Conservation (phyloP, 2,888 invertebrate genomes). For the Ophion ventricosus region DNA sequence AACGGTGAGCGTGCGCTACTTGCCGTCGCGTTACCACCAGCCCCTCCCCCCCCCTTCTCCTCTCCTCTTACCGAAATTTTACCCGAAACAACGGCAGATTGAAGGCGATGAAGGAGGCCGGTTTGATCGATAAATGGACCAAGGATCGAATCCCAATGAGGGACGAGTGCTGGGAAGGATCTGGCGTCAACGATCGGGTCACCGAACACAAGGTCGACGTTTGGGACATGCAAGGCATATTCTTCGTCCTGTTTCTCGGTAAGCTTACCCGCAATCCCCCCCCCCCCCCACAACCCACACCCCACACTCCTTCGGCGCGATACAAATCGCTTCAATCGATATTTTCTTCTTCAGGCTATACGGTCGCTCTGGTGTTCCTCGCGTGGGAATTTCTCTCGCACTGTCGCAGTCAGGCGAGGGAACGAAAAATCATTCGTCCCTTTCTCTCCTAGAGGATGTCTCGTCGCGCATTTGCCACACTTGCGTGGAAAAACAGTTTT, state of each 20-base stretch:
- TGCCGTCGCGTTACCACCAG: too few species aligned
- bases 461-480: background rate
- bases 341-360: slow-evolving; percentile 83
- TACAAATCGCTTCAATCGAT: background rate
- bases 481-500: background rate
- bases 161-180: slow-evolving; percentile 90
- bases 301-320: too few species aligned
- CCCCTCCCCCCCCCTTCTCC: background rate
- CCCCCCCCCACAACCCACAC: too few species aligned
- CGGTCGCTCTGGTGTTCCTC: slow-evolving; percentile 83
- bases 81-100: slow-evolving; percentile 85
- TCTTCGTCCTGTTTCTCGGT: slow-evolving; percentile 93
- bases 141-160: slow-evolving; percentile 90
- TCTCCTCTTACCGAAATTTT: background rate
- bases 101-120: slow-evolving; percentile 92
- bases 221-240: slow-evolving; percentile 96
- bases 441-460: slow-evolving; percentile 78
- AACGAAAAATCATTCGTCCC: slow-evolving; percentile 84
- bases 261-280: slow-evolving; percentile 65
- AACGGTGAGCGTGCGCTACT: slow-evolving; percentile 88
- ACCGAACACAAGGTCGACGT: slow-evolving; percentile 94
- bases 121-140: slow-evolving; percentile 93
- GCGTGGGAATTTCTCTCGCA: slow-evolving; percentile 84
- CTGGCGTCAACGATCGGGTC: slow-evolving; percentile 87
- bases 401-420: slow-evolving; percentile 80